Conservation (phyloP, 2,888 invertebrate species). For the Drosophila nigritarsus region DNA sequence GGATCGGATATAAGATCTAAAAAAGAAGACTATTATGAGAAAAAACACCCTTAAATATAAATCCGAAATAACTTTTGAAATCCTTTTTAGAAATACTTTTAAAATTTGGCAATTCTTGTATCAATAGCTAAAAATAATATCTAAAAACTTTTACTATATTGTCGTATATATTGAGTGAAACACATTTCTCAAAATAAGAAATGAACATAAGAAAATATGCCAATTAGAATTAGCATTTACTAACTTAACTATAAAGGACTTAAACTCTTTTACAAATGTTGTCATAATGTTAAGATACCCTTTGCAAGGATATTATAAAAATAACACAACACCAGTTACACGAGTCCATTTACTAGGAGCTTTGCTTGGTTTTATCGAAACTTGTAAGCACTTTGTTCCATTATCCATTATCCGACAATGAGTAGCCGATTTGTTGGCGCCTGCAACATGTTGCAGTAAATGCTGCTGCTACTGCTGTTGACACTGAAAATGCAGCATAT, state of each 20-base stretch:
- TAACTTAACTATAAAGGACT: not conserved
- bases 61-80: too few species aligned
- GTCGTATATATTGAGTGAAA: not conserved
- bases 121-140: not conserved
- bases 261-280: not conserved
- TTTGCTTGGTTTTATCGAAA: conserved; percentile 24
- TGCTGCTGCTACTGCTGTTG: conserved; percentile 35
- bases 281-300: not conserved
- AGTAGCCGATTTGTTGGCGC: conserved; percentile 57
- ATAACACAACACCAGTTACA: conserved; percentile 1
- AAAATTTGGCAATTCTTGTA: not conserved
- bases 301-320: not conserved
- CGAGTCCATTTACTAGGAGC: conserved; percentile 6
- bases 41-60: too few species aligned
- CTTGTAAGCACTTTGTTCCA: conserved; percentile 38
- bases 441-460: conserved; percentile 56
- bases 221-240: not conserved
- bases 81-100: too few species aligned
- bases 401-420: conserved; percentile 57
- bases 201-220: not conserved
- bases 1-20: not conserved
- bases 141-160: not conserved
- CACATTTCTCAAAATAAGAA: not conserved
- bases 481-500: conserved; percentile 54
- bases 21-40: too few species aligned